Evolutionary conservation across 2,888 invertebrate genomes (phyloP), one percentile per base, ranked within the genome.

Genomic region (Pyrochroa serraticornis): DNA sequence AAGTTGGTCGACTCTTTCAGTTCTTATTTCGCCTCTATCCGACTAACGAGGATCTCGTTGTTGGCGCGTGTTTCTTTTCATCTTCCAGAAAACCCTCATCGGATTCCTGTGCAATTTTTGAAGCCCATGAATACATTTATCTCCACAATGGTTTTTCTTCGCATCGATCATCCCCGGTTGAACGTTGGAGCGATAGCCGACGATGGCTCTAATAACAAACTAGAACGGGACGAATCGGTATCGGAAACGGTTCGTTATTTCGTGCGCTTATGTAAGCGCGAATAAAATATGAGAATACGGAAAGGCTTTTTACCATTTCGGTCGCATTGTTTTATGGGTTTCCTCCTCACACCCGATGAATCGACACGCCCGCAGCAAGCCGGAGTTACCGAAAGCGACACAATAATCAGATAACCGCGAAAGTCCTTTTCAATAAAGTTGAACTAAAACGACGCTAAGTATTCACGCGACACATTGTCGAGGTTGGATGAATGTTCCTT

Each of bases 241-340:
- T 65, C 65, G 63, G 63, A 65, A 66, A 57, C 62, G 38, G 58
- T 60, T 60, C 64, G 62, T 66, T 66, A 66, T 58, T 59, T 61
- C 49, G 51, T 42, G 45, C 60, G 66, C 64, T 60, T 62, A 58
- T 64, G 62, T 62, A 60, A 64, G 64, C 64, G 59, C 52, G 47
- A 66, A 66, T 64, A 62, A 66, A 66, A 66, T 64, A 61, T 63
- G 61, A 46, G 47, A 48, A 57, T 52, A 39, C 36, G 60, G 37
- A 57, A 46, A 58, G 53, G 52, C 53, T 58, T 58, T 58, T 61
- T 59, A 37, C 47, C 53, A 54, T 58, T 13, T 54, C 48, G 48
- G 48, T 47, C 49, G 54, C 47, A 58, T 55, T 58, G 58, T 58
- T 58, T 58, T 54, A 54, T 50, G 57, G 44, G 45, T 51, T n/a